phyloP scores from a whole-genome alignment of 2,797 vertebrate species.

The Thunnus albacares region DNA sequence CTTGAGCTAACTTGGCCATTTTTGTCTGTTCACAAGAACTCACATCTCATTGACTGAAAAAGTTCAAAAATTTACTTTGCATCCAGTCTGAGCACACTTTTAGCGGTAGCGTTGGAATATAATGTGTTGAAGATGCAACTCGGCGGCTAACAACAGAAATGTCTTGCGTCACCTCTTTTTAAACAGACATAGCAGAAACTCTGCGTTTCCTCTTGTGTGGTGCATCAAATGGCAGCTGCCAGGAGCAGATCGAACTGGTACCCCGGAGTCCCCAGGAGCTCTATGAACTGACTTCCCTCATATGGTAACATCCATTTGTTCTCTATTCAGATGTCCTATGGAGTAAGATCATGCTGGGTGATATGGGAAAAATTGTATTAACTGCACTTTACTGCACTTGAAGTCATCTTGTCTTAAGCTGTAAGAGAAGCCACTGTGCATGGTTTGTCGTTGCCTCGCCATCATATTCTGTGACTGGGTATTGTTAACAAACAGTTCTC shows the following conservation, averaged over 20 bases:
- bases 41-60: background rate
- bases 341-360: background rate
- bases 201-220: slow-evolving; percentile 98
- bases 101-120: background rate
- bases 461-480: background rate
- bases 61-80: background rate
- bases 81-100: background rate
- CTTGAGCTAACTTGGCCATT: background rate
- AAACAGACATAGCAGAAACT: slow-evolving; percentile 97
- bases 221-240: slow-evolving; percentile 97
- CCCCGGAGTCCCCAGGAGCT: slow-evolving; percentile 98
- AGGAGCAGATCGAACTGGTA: slow-evolving; percentile 99
- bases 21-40: background rate
- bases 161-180: slow-evolving; percentile 49
- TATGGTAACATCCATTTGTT: slow-evolving; percentile 89
- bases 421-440: no score
- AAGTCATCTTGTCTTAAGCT: no score
- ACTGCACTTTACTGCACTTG: background rate
- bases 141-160: background rate
- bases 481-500: background rate
- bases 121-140: background rate
- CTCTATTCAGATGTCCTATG: background rate
- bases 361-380: background rate
- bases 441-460: no score
- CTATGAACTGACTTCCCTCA: slow-evolving; percentile 98